A percentile compares a stretch with the other conserved stretches of the same genome.
Evolutionary conservation across 1,140 invertebrate genomes (phyloP).

Genomic region (Magallana ariakensis): DNA sequence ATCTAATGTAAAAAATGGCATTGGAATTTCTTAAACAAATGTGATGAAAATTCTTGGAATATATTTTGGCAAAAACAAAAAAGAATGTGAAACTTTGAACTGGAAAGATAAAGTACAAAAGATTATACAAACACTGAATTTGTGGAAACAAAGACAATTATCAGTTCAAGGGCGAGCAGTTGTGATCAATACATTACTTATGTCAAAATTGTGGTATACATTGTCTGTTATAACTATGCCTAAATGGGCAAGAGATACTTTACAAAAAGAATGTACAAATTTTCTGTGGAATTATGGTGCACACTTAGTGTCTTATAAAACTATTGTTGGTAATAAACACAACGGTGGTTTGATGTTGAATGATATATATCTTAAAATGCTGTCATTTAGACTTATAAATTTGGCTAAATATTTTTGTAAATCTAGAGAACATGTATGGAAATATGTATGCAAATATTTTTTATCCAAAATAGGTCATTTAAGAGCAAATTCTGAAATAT

Average conservation of each 20-base stretch:
- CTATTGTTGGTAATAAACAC: no score
- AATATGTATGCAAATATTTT: background rate
- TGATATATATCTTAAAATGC: background rate
- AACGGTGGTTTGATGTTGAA: background rate
- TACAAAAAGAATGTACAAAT: background rate
- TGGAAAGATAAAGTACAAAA: background rate
- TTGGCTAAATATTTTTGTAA: background rate
- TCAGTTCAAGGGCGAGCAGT: background rate
- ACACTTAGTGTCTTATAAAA: no score
- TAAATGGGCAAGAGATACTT: background rate
- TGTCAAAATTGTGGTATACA: background rate
- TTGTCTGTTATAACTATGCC: background rate
- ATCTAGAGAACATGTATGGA: background rate
- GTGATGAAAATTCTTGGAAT: background rate
- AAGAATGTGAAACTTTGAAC: background rate
- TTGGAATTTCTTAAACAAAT: background rate
- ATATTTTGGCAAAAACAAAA: background rate
- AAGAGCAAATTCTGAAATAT: no score
- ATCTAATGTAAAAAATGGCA: background rate
- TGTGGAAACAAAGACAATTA: background rate
- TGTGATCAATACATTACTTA: conserved; percentile 1
- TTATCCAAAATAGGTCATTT: background rate
- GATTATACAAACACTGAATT: background rate
- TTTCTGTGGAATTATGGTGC: no score
- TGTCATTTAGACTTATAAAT: background rate